Evolutionary conservation across 2,888 invertebrate species (phyloP), one percentile per base, ranked within the genome.

Genomic region (Clepsis dumicolana): DNA sequence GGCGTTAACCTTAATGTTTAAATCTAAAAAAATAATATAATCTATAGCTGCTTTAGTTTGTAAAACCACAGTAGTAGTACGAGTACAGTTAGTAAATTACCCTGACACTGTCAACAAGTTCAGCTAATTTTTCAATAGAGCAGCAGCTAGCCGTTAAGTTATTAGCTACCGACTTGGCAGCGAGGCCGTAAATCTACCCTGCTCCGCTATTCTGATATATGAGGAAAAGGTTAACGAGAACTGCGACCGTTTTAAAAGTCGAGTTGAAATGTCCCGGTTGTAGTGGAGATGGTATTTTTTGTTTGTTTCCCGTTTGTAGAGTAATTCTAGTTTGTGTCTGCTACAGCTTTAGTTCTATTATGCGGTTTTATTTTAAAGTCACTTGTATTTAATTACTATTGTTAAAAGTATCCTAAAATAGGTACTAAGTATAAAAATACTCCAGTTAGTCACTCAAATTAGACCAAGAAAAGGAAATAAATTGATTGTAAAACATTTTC

Each of bases 41-140:
- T n/a, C n/a, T n/a, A n/a, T n/a, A n/a, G n/a, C n/a, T n/a, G n/a
- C n/a, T n/a, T n/a, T n/a, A n/a, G n/a, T n/a, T 29, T 29, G 29
- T 29, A 29, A 29, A 29, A 7, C 29, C 29, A n/a, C n/a, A 29
- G 29, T 29, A 29, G 35, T 35, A 10, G 1, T n/a, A 3, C n/a
- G n/a, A n/a, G 44, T 44, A 44, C 35, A 35, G 35, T 35, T 7
- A 44, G 4, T 18, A 18, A 18, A 18, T 18, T 7, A 52, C n/a
- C n/a, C n/a, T n/a, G n/a, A n/a, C n/a, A n/a, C 14, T 32, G 53
- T 61, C 66, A 66, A 56, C 62, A 50, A 67, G 66, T 62, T 44
- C 35, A 44, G 61, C 61, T 48, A 62, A 62, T 67, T 62, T 67
- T 62, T 67, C 62, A 67, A 56, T 62, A 67, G 61, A 14, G 54